phyloP scores from a whole-genome alignment of 2,797 vertebrate genomes.

The Mormyrops attenuatus region DNA sequence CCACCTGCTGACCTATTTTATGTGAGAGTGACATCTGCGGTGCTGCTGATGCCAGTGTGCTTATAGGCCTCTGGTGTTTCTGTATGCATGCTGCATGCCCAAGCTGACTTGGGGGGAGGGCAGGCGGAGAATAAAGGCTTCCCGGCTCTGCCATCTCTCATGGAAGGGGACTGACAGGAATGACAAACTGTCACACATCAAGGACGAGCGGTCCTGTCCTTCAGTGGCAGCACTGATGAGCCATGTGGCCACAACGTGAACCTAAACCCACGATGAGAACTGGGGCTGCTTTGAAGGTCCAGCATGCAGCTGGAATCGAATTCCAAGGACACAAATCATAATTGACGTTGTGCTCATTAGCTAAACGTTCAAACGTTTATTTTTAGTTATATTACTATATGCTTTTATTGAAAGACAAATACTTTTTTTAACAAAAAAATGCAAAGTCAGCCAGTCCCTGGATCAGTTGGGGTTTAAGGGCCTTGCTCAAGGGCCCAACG shows the following conservation, averaged over 20 bases:
- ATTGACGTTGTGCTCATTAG: background rate
- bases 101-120: background rate
- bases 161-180: background rate
- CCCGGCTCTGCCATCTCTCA: background rate
- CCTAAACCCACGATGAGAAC: background rate
- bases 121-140: background rate
- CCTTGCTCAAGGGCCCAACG: background rate
- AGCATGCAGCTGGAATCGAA: background rate
- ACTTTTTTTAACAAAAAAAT: background rate
- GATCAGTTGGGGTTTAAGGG: background rate
- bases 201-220: background rate
- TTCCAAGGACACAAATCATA: background rate
- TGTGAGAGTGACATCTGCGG: background rate
- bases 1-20: conserved; percentile 7
- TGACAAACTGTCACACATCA: background rate
- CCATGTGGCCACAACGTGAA: background rate
- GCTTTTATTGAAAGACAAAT: background rate
- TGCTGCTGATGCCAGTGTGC: background rate
- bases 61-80: background rate
- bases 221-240: background rate
- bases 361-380: background rate
- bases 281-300: background rate
- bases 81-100: background rate
- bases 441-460: background rate
- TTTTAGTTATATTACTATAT: background rate